A percentile compares a stretch with the other conserved stretches of the same genome.
Evolutionary conservation across 2,797 vertebrate species (phyloP).

Genomic region (Gallirallus australis): DNA sequence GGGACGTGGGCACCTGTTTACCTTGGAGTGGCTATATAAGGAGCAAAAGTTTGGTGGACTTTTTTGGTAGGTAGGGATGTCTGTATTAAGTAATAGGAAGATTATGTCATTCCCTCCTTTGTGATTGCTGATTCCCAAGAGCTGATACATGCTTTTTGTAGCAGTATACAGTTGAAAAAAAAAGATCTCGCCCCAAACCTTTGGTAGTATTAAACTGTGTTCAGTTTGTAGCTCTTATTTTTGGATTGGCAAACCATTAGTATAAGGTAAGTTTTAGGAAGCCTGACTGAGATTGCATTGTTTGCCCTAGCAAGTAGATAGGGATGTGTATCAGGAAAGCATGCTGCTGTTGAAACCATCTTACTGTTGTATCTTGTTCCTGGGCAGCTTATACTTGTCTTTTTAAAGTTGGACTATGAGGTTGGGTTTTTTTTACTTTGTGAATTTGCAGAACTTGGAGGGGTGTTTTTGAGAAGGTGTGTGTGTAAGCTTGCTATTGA

Average conservation of each 20-base stretch:
- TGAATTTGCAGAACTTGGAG: background rate
- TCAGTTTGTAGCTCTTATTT: background rate
- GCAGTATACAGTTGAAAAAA: background rate
- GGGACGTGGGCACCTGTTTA: background rate
- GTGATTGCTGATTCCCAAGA: background rate
- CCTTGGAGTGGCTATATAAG: slow-evolving; percentile 42
- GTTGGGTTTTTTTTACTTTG: background rate
- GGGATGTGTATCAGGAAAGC: background rate
- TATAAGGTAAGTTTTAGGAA: background rate
- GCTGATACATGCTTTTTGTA: rapidly evolving
- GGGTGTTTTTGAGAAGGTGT: background rate
- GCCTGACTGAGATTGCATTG: background rate
- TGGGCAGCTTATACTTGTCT: background rate
- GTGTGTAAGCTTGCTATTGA: background rate
- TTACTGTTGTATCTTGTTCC: background rate
- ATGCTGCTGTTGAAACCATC: background rate
- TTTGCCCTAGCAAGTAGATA: background rate
- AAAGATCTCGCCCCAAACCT: background rate
- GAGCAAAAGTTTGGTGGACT: slow-evolving; percentile 14
- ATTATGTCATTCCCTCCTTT: background rate
- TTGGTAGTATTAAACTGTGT: background rate
- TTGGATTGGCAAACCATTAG: background rate
- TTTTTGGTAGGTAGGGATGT: slow-evolving; percentile 17
- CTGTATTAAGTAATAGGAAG: slow-evolving; percentile 62
- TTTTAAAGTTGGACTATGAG: background rate